Evolutionary conservation across 2,888 invertebrate genomes (phyloP), one percentile per base, ranked within the genome.

Genomic region (Tryphoninae sp.): DNA sequence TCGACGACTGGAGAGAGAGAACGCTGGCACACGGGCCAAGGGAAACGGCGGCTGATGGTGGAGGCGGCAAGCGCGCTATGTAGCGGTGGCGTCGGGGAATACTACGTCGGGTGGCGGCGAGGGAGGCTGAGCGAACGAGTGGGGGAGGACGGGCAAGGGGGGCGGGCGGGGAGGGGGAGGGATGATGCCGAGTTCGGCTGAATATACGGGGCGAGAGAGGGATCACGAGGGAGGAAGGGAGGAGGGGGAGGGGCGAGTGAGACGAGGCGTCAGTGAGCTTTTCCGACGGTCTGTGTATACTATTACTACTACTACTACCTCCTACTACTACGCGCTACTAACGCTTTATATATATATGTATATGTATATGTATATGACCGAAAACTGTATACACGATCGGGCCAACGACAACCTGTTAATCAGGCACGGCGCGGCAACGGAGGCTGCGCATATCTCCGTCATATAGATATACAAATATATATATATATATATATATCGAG

Each of bases 381-480:
- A 55, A 19, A 22, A 1, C 8, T 55, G 1, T 22, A 55, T 68
- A 13, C 59, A 33, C 33, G n/a, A 16, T 62, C 62, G 77, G 45
- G 16, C 49, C 59, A 82, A 78, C 83, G 81, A 81, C 84, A 84
- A 84, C 84, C 84, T 84, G 84, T 84, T 84, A 84, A 84, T 84
- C 84, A 82, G 80, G 53, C 26, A 64, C 64, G 68, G 45, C 42
- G 59, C 75, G 49, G 23, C 51, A 61, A 72, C 72, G 61, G 72
- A 58, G 68, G 58, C 73, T 73, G 72, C 42, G 76, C 59, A 7
- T 22, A 23, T 49, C n/a, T 16, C 49, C 26, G 13, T 11, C 4
- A 33, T 40, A 53, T 33, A 59, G n/a, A 59, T 16, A 45, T 13
- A n/a, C 19, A 26, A 8, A 19, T 2, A n/a, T 11, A 16, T 8